These are phyloP conservation scores for Progne subis DNA, from an alignment of 2,113 vertebrate species.

Conservation along the genomic window DNA sequence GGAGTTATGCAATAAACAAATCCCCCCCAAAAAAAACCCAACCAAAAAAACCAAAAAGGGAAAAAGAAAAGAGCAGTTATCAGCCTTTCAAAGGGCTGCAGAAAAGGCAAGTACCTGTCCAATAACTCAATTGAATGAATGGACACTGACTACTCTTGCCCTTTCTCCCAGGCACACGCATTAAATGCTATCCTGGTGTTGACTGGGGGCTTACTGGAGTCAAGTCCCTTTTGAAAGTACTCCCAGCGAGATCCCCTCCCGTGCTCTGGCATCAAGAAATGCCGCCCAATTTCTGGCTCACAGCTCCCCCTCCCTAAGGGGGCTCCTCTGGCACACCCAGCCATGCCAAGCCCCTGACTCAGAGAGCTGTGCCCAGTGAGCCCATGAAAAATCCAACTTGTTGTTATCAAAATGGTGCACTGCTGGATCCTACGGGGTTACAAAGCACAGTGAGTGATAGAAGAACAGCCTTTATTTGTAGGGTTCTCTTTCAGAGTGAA, in stretches of 20 bases:
- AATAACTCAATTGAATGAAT: background rate
- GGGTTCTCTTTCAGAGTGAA: background rate
- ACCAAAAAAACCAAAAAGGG: too few relatives aligned
- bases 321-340: background rate
- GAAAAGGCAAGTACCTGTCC: background rate
- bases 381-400: background rate
- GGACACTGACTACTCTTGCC: background rate
- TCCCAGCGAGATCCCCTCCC: background rate
- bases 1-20: constrained; percentile 64
- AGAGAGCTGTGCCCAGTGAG: background rate
- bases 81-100: background rate
- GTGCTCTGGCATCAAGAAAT: background rate
- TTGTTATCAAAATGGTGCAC: background rate
- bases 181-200: background rate
- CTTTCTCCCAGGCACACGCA: background rate
- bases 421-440: background rate
- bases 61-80: background rate
- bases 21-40: background rate
- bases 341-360: background rate
- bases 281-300: background rate
- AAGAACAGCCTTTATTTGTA: background rate
- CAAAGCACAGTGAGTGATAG: fast-evolving
- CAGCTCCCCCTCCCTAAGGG: background rate
- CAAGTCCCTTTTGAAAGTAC: background rate
- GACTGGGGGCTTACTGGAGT: background rate